Base-by-base conservation (phyloP, 2,797 vertebrate species). In the Rhinatrema bivittatum region DNA sequence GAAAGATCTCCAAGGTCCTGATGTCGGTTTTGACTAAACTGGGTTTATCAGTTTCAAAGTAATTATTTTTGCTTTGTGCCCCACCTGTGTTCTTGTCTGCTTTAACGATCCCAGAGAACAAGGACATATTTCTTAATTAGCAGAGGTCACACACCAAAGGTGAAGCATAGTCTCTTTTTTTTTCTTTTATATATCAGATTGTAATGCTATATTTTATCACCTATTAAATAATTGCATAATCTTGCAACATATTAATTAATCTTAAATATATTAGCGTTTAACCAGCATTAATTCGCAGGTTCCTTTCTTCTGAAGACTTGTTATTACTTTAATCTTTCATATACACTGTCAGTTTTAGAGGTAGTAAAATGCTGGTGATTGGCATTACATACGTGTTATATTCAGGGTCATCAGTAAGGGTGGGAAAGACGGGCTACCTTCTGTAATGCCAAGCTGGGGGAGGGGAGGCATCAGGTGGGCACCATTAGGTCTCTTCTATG, bases 51-150 rank as follows among this genome's bases (percentile, higher is more conserved):
- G 40, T 64, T 72, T 72, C 50, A 24, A 46, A 63, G 57, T 72
- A 72, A 78, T 74, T 79, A 68, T 63, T 68, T 76, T 56, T 65
- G 40, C 60, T 54, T 56, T 62, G 46, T 47, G 65, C 54, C 36
- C 53, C 50, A 68, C 59, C 56, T 70, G 57, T 50, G 67, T 32
- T 61, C 36, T 29, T 45, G 24, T 60, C 46, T 44, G 53, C 46
- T 58, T 68, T 64, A 66, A 69, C 57, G 45, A 61, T 56, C 25
- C 39, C 58, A 54, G 50, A 38, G 47, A 65, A 50, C 13, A 56
- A 56, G 58, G 19, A 46, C 43, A 38, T 45, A 37, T 38, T 54
- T 72, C 54, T 62, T 68, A 48, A 60, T 66, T 39, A 70, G 24
- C 29, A 49, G 50, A 72, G 45, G 32, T 65, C 40, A 34, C 50